Evolutionary conservation across 2,888 invertebrate species (phyloP), one percentile per base, ranked within the genome.

Genomic region (Tridacna gigas): DNA sequence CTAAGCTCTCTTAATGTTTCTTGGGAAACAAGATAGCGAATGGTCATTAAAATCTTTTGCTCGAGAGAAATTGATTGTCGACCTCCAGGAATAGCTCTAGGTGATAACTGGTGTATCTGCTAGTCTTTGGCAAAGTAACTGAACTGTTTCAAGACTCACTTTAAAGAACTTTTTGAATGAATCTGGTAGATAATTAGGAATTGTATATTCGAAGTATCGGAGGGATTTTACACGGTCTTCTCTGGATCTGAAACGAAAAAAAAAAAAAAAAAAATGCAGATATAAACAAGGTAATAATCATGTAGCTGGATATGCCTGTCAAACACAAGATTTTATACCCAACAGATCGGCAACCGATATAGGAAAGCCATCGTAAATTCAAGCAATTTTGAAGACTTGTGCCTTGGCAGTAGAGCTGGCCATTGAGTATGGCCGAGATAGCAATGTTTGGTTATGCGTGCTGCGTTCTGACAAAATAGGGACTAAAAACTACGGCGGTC

Each of bases 1-100:
- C 84, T 80, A 28, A 86, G 56, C 51, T 80, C 82, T 67, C 56
- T 71, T 45, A 84, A 20, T 28, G 86, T 84, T 80, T 84, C 78
- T 66, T 84, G 82, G 13, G 84, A 82, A 20, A 71, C 84, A 22
- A 86, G 60, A 69, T 82, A 84, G 3, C 86, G 65, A 69, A 82
- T 37, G 22, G 75, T 79, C 80, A 86, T 82, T 61, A 86, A 74
- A 26, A 84, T 60, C 69, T 79, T 78, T 74, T 82, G 80, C 18
- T 81, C 67, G 5, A 83, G 63, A 25, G 86, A 77, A 22, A 86
- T 74, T 67, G 75, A 71, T 25, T 48, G 63, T 79, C 86, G 74
- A 22, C 83, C 83, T 25, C 79, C 83, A 67, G 80, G 77, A 76
- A 61, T 22, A 26, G 25, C 18, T 60, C 77, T 78, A 20, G 47